phyloP scores from a whole-genome alignment of 2,113 vertebrate species.

The Lampris incognitus region DNA sequence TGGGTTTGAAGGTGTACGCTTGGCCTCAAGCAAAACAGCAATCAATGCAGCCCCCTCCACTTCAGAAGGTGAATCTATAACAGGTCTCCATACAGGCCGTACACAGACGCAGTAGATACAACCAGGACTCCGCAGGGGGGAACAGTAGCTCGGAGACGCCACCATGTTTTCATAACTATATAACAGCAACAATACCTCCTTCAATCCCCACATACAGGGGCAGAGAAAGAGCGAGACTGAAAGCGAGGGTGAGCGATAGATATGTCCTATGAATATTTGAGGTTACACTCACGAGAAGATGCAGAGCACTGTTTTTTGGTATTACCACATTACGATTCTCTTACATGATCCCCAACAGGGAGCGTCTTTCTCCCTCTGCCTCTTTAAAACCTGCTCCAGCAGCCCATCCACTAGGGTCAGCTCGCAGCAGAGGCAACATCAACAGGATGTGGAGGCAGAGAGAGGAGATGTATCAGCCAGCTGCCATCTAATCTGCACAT shows the following conservation, averaged over 20 bases:
- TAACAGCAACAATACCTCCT: too few relatives aligned
- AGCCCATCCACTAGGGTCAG: constrained; percentile 55
- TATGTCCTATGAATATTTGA: background rate
- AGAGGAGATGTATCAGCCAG: constrained; percentile 63
- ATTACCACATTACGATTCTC: constrained; percentile 15
- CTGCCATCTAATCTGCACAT: constrained; percentile 72
- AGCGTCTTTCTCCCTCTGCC: constrained; percentile 57
- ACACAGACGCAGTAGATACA: background rate
- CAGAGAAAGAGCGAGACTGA: background rate
- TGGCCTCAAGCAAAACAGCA: constrained; percentile 22
- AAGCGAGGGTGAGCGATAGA: background rate
- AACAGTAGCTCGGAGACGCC: background rate
- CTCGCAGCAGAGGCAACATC: constrained; percentile 22
- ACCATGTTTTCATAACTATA: too few relatives aligned
- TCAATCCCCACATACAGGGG: background rate
- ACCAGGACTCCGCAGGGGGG: background rate
- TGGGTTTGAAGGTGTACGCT: constrained; percentile 26
- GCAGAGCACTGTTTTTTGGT: background rate
- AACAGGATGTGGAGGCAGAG: constrained; percentile 40
- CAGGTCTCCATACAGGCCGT: constrained; percentile 22
- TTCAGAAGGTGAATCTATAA: constrained; percentile 53
- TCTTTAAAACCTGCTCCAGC: constrained; percentile 56
- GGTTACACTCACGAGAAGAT: background rate
- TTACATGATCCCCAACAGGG: constrained; percentile 57
- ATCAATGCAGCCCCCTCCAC: constrained; percentile 59